Evolutionary conservation across 2,888 invertebrate genomes (phyloP).

Genomic region (Fissipunctia ypsillon): DNA sequence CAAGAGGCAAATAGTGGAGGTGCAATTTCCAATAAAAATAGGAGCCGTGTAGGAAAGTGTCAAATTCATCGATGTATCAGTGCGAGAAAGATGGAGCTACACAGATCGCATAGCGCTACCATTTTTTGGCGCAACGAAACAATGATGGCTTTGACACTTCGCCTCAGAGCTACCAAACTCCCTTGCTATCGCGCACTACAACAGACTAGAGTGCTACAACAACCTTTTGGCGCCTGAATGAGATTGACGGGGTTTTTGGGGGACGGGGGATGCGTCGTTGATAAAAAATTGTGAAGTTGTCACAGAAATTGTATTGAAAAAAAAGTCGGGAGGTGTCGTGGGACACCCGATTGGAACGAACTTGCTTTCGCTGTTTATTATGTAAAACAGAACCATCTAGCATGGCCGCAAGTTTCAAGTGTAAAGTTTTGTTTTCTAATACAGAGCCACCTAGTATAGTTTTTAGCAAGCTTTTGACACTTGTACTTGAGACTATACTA

Average conservation of each 20-base stretch:
- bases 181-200: neutral
- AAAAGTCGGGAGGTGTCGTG: no score
- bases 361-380: no score
- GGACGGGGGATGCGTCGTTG: neutral
- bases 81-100: neutral
- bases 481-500: no score
- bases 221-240: neutral
- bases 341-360: no score
- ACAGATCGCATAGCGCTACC: neutral
- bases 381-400: no score
- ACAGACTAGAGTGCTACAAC: no score
- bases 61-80: neutral
- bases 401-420: no score
- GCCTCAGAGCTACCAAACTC: neutral
- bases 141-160: neutral
- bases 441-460: no score
- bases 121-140: neutral
- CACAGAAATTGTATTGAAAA: neutral
- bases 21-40: neutral
- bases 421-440: no score
- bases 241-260: no score
- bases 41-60: neutral
- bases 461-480: no score
- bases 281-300: neutral
- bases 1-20: slow-evolving; percentile 10